Evolutionary conservation across 2,888 invertebrate genomes (phyloP), one percentile per base, ranked within the genome.

Genomic region (Cantharis rufa): DNA sequence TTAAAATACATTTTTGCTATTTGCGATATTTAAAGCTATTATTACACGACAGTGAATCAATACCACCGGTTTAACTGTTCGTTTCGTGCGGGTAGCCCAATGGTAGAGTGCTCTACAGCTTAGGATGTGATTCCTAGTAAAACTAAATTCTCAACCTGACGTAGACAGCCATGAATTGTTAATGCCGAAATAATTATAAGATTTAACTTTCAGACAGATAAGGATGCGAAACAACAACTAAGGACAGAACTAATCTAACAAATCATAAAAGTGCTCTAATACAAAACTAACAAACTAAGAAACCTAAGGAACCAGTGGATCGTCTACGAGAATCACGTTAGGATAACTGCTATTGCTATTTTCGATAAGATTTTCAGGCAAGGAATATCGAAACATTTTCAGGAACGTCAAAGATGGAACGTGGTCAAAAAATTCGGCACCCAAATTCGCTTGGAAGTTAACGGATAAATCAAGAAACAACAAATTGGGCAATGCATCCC

Each of bases 251-350:
- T 24, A 24, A 24, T 24, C 24, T 24, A 24, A 4, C 21, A 21
- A 21, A 21, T 21, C 21, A 21, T 24, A 24, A 24, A 21, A 21
- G 4, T 21, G 4, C 13, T 32, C 28, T 32, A 32, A 32, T 32
- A 5, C 32, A n/a, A 32, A 48, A n/a, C 48, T 48, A 48, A n/a
- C 48, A 48, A n/a, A 24, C 24, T 24, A 24, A 24, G 24, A 24
- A 24, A n/a, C n/a, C 48, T 71, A 71, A 10, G 71, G 71, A 11
- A 71, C 71, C 27, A 62, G 27, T 11, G 62, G 28, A 63, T 71
- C 71, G 10, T 71, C 64, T 64, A 71, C 28, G 9, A 71, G 63
- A 15, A 71, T 32, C 15, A 71, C 16, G n/a, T 71, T 24, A 9
- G 71, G 71, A 64, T 63, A 64, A 16, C 18, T 63, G 15, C 15